Evolutionary conservation across 2,888 invertebrate species (phyloP), one percentile per base, ranked within the genome.

Genomic region (Platynereis dumerilii): DNA sequence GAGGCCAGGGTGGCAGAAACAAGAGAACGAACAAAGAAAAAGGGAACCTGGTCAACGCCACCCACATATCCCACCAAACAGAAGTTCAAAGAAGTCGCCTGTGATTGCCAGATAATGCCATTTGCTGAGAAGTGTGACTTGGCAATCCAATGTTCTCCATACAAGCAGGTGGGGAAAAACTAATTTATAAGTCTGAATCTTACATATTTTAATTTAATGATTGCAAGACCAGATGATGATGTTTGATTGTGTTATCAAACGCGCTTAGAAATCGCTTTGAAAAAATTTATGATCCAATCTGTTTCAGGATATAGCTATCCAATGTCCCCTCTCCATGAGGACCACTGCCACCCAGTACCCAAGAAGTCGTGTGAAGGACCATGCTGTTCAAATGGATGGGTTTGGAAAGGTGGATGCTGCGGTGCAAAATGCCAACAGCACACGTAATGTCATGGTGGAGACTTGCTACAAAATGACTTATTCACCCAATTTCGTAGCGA

Each of bases 391-490:
- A n/a, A 22, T 22, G 48, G 48, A 48, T 22, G 22, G 20, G 3
- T 22, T 22, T 22, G 22, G 22, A 22, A 48, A 20, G n/a, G 48
- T 48, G 48, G 22, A n/a, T 22, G 20, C 7, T 5, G 48, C 20
- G 7, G 22, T 22, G 5, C 48, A 48, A n/a, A 48, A 48, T 48
- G 48, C 22, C n/a, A 22, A n/a, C 20, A 3, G 5, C 20, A 48
- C 48, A 5, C n/a, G 22, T 10, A 48, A 48, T 22, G 48, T 22
- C 10, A 48, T 48, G 48, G 48, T 48, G 7, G 48, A 48, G 48
- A 48, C 48, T 48, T 48, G 48, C 22, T 48, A 48, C n/a, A 48
- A 22, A 48, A 3, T 48, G 48, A 22, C 22, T 20, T 48, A 48
- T 48, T n/a, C 48, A n/a, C n/a, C 48, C 7, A 48, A 48, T n/a